Evolutionary conservation across 2,888 invertebrate genomes (phyloP), one percentile per base, ranked within the genome.

Genomic region (Troides helena): DNA sequence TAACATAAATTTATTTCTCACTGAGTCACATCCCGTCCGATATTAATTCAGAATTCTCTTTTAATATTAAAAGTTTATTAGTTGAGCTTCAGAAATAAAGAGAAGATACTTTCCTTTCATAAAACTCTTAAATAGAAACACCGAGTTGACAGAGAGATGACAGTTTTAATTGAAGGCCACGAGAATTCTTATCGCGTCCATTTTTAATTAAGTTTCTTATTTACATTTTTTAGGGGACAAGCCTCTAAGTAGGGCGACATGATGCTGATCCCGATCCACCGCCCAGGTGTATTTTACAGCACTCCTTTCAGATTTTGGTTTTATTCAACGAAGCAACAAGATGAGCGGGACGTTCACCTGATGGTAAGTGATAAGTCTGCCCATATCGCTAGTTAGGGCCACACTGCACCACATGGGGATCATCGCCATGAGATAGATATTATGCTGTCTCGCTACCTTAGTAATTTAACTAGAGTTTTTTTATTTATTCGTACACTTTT

Each of bases 241-340:
- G 43, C 46, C 57, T 43, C 63, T 73, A 74, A 74, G 73, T 74
- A 75, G 71, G 68, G 68, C 50, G 67, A 53, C 71, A 72, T 69
- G 73, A 73, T 71, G 69, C 72, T 72, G 67, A 75, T 73, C 72
- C 69, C 43, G 63, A 70, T 70, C 69, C 46, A 62, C 64, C 65
- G 65, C 57, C 74, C 77, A 77, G 76, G 76, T 75, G 77, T 67
- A 67, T 67, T 73, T 78, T 77, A 78, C 70, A 72, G 72, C 64
- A 64, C 60, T 36, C 67, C 36, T 62, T 68, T 58, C 56, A 69
- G 75, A 78, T 75, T 75, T 74, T 75, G 30, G 3, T 30, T 30
- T 30, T 30, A 30, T 30, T 30, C 30, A 30, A 30, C 30, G 30
- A 30, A 30, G 3, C 30, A 30, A 30, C 30, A 30, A 30, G 30